A percentile compares a stretch with the other conserved stretches of the same genome.
phyloP scores from a whole-genome alignment of 2,888 invertebrate genomes.

The Bibio marci region DNA sequence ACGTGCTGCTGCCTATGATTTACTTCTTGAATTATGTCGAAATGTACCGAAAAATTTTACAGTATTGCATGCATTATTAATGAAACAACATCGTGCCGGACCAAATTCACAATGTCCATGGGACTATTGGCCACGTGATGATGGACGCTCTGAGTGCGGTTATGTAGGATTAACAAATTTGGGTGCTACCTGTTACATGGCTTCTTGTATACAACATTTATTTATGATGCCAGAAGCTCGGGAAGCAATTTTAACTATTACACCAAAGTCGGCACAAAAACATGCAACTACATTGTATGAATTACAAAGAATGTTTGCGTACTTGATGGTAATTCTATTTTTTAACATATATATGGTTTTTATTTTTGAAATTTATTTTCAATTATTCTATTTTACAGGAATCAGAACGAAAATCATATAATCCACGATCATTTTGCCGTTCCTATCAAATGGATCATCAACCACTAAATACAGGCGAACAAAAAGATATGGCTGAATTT shows the following conservation, averaged over 20 bases:
- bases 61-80: constrained; percentile 62
- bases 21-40: constrained; percentile 74
- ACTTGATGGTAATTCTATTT: constrained; percentile 44
- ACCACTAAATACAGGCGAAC: constrained; percentile 87
- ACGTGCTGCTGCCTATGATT: constrained; percentile 78
- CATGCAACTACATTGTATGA: constrained; percentile 72
- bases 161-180: constrained; percentile 89
- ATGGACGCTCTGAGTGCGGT: constrained; percentile 84
- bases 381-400: constrained; percentile 35
- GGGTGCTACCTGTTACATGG: constrained; percentile 96
- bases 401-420: constrained; percentile 88
- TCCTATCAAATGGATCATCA: constrained; percentile 97
- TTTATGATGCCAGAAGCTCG: constrained; percentile 95
- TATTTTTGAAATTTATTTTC: constrained; percentile 5
- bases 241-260: constrained; percentile 62
- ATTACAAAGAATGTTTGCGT: constrained; percentile 89
- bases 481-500: constrained; percentile 97
- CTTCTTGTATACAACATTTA: constrained; percentile 90
- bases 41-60: constrained; percentile 74
- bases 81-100: constrained; percentile 73
- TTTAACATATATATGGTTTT: no score
- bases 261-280: constrained; percentile 52
- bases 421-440: constrained; percentile 87
- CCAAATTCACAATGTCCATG: constrained; percentile 78
- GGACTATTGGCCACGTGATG: constrained; percentile 97